Evolutionary conservation across 1,140 invertebrate genomes (phyloP).

Genomic region (Drosophila rufa): DNA sequence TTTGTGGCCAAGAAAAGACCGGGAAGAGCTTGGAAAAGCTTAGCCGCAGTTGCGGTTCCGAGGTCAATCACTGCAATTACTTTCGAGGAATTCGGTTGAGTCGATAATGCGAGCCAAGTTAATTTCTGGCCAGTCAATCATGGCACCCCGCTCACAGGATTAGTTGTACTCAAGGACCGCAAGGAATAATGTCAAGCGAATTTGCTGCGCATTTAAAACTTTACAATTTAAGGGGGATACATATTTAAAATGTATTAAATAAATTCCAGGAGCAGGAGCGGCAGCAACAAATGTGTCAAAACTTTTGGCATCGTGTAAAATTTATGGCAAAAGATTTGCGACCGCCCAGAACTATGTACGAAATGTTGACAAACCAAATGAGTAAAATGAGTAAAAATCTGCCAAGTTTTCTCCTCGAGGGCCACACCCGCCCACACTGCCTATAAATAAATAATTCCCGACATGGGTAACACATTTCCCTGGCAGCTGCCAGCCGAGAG

Average conservation of each 20-base stretch:
- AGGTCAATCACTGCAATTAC: constrained; percentile 78
- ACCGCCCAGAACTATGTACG: constrained; percentile 50
- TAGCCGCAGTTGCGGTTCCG: constrained; percentile 64
- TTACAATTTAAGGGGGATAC: constrained; percentile 17
- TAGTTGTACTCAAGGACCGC: constrained; percentile 3
- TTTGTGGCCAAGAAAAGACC: constrained; percentile 25
- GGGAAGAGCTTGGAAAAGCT: constrained; percentile 6
- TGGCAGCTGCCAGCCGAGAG: constrained; percentile 47
- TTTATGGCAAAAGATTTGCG: constrained; percentile 66
- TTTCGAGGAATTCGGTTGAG: constrained; percentile 46
- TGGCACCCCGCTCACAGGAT: constrained; percentile 12
- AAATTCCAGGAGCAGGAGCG: constrained; percentile 35
- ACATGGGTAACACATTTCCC: constrained; percentile 76
- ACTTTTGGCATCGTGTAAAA: constrained; percentile 65
- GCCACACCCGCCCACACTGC: constrained; percentile 2
- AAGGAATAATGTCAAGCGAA: not conserved
- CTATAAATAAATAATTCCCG: constrained; percentile 75
- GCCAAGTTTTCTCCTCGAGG: constrained; percentile 48
- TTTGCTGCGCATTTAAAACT: constrained; percentile 28
- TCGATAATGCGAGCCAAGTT: constrained; percentile 31
- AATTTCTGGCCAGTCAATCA: constrained; percentile 39
- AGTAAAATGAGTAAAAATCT: constrained; percentile 69
- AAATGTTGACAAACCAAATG: constrained; percentile 80
- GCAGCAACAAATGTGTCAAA: constrained; percentile 62
- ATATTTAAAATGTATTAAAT: constrained; percentile 68